These are phyloP conservation scores for Sylvia atricapilla DNA, from an alignment of 2,113 vertebrate species.

Conservation along the genomic window DNA sequence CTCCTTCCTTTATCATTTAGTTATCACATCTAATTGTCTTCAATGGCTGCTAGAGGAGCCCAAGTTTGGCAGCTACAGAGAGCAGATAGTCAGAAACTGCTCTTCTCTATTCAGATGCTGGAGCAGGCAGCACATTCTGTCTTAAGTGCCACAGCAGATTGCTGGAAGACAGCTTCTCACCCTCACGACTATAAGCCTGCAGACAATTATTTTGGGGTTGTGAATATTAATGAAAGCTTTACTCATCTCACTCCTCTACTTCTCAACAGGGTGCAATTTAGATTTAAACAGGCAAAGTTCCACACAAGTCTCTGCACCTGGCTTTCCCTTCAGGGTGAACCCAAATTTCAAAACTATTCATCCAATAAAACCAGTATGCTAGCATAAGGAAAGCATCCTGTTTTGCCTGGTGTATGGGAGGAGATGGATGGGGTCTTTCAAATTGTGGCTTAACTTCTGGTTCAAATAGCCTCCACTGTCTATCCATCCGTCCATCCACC, in stretches of 20 bases:
- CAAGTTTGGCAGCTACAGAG: not conserved
- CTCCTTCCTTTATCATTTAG: not conserved
- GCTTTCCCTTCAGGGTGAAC: not conserved
- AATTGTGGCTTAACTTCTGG: not conserved
- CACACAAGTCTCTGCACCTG: not conserved
- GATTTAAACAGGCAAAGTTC: not conserved
- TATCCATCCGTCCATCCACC: not conserved
- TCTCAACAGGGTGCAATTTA: not conserved
- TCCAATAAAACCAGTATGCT: not conserved
- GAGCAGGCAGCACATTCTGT: not conserved
- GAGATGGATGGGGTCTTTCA: not conserved
- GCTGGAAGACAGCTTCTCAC: not conserved
- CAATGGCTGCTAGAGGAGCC: not conserved
- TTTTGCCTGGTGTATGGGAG: not conserved
- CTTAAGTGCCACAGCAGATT: not conserved
- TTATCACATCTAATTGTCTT: not conserved
- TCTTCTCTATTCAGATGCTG: not conserved
- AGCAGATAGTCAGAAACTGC: not conserved
- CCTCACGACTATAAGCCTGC: not conserved
- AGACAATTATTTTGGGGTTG: not conserved
- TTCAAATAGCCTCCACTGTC: not conserved
- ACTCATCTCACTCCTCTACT: not conserved
- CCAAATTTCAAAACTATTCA: not conserved
- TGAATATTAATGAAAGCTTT: slow-evolving; percentile 31
- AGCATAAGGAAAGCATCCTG: not conserved